phyloP scores from a whole-genome alignment of 2,797 vertebrate species.

The Dromococcyx pavoninus region DNA sequence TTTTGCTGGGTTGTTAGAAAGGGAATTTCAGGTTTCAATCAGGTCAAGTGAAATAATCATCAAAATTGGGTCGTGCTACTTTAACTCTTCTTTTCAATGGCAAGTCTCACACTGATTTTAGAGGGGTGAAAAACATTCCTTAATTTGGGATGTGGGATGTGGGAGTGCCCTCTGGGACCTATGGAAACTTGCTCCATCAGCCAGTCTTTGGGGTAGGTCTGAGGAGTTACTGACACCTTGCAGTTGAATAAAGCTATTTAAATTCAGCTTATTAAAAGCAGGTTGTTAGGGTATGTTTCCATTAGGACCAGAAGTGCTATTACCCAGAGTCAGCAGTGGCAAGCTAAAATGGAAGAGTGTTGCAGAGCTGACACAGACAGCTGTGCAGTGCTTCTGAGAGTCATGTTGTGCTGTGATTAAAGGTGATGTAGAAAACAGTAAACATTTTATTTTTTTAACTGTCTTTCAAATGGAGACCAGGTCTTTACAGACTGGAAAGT shows the following conservation, averaged over 20 bases:
- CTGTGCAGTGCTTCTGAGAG: background rate
- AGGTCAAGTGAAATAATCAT: background rate
- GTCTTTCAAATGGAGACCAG: background rate
- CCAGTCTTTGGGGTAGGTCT: background rate
- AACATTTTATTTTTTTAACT: background rate
- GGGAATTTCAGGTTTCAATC: background rate
- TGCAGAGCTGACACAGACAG: background rate
- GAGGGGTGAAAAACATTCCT: background rate
- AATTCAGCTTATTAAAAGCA: background rate
- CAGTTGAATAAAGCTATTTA: background rate
- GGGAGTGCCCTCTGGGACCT: background rate
- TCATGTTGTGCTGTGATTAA: background rate
- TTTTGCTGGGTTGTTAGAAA: background rate
- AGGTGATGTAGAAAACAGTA: background rate
- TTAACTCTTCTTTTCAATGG: background rate
- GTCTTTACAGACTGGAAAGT: background rate
- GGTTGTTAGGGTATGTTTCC: background rate
- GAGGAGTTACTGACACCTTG: background rate
- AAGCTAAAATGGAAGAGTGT: background rate
- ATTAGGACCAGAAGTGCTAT: background rate
- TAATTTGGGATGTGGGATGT: background rate
- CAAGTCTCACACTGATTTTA: background rate
- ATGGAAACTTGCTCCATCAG: background rate
- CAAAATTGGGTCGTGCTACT: background rate
- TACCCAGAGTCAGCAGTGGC: background rate